These are phyloP conservation scores for Stictocephala bisonia DNA, from an alignment of 2,888 invertebrate genomes.

Conservation along the genomic window DNA sequence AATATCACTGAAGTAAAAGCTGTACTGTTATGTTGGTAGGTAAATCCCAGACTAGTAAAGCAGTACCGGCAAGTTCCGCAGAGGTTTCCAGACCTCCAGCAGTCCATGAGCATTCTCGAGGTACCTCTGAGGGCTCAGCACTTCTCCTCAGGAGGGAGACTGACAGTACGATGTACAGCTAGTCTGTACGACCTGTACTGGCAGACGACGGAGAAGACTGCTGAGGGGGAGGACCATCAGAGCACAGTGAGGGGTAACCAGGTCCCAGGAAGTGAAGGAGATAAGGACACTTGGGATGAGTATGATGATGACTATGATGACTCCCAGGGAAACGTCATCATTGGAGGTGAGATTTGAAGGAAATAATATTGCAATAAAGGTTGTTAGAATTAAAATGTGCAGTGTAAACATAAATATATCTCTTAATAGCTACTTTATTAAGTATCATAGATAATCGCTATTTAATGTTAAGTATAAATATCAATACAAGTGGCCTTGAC, in stretches of 20 bases:
- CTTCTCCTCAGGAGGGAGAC: constrained; percentile 27
- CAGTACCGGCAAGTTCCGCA: constrained; percentile 36
- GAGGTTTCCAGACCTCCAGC: constrained; percentile 21
- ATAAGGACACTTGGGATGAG: constrained; percentile 21
- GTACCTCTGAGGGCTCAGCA: constrained; percentile 34
- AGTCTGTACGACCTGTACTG: constrained; percentile 74
- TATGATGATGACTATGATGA: constrained; percentile 2
- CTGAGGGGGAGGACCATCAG: constrained; percentile 67
- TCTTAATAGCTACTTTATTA: no score
- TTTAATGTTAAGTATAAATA: no score
- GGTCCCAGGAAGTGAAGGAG: no score
- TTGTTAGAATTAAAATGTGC: no score
- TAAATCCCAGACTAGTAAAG: constrained; percentile 45
- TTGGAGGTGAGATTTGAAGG: background rate
- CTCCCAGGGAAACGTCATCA: background rate
- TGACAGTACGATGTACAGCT: constrained; percentile 69
- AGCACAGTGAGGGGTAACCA: background rate
- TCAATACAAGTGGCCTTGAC: no score
- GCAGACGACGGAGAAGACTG: constrained; percentile 74
- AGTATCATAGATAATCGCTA: no score
- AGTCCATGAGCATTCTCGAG: constrained; percentile 42
- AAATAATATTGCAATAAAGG: no score
- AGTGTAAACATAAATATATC: no score
- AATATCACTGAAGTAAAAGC: no score
- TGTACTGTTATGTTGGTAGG: constrained; percentile 19